phyloP scores from a whole-genome alignment of 1,140 invertebrate genomes.

The Semibalanus balanoides region DNA sequence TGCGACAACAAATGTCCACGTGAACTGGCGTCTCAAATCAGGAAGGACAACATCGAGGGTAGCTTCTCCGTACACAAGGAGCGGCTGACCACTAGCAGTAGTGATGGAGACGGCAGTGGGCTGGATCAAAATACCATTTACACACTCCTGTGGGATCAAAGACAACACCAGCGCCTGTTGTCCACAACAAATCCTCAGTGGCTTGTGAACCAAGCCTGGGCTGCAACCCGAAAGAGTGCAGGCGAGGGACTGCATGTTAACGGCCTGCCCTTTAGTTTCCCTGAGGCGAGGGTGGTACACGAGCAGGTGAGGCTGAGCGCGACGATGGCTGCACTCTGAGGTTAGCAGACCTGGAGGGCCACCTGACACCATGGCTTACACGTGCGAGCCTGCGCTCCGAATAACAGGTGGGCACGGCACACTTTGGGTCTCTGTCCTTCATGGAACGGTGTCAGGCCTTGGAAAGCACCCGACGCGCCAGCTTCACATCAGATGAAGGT shows the following conservation, averaged over 20 bases:
- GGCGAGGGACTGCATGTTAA: not conserved
- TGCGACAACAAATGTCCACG: conserved; percentile 12
- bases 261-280: not conserved
- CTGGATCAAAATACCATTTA: not conserved
- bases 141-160: not conserved
- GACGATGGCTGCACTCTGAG: not conserved
- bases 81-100: not conserved
- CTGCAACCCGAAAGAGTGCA: not conserved
- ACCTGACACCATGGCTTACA: not conserved
- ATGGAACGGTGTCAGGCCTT: no score
- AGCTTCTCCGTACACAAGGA: not conserved
- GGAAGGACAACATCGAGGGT: not conserved
- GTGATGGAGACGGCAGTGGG: not conserved
- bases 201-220: not conserved
- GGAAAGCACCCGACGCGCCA: no score
- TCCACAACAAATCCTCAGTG: not conserved
- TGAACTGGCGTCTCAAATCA: conserved; percentile 5
- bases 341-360: not conserved
- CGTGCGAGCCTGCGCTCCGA: not conserved
- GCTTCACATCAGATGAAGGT: no score
- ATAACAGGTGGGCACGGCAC: not conserved
- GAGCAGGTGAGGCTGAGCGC: not conserved
- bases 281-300: not conserved
- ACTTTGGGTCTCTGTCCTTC: not conserved
- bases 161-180: not conserved